Evolutionary conservation across 2,797 vertebrate species (phyloP), one percentile per base, ranked within the genome.

Genomic region (Micrastur ruficollis): DNA sequence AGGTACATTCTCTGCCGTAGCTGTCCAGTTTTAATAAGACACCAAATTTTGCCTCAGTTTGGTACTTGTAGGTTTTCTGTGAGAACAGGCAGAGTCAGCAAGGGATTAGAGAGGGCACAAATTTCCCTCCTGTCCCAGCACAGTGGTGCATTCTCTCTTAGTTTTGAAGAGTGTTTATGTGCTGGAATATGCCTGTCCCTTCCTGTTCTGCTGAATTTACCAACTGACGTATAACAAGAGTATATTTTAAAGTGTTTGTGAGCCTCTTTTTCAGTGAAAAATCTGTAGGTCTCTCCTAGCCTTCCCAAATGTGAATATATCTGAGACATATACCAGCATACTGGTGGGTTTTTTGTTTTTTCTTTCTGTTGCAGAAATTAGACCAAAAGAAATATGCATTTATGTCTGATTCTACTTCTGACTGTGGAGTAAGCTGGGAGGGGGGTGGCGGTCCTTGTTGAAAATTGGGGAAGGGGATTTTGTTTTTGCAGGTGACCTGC

Each of bases 201-300:
- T 75, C 53, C 18, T 91, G 26, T 85, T 96, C 72, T 67, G 32
- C 46, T 55, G 68, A 68, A 21, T 91, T 87, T 89, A 86, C 70
- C 68, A 91, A 42, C 67, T 88, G 65, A 47, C 32, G 40, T 58
- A 40, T 49, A 89, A 80, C 44, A 80, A 16, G 63, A 68, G 36
- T n/a, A 27, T 87, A 83, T 89, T 96, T 94, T 40, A 74, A 85
- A 88, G 72, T 66, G 65, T 86, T 92, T 91, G 52, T 70, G 38
- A 94, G 58, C 29, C 59, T 71, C 62, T 72, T 84, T 92, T 74
- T 52, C 31, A 49, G 40, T 50, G 26, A 82, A 93, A 93, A 92
- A 65, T 78, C 56, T 65, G 70, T 52, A 83, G 79, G 89, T 91
- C 75, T 95, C 95, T 87, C 90, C 86, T 74, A 95, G 46, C 7